Evolutionary conservation across 1,140 invertebrate genomes (phyloP).

Genomic region (Nasonia giraulti): DNA sequence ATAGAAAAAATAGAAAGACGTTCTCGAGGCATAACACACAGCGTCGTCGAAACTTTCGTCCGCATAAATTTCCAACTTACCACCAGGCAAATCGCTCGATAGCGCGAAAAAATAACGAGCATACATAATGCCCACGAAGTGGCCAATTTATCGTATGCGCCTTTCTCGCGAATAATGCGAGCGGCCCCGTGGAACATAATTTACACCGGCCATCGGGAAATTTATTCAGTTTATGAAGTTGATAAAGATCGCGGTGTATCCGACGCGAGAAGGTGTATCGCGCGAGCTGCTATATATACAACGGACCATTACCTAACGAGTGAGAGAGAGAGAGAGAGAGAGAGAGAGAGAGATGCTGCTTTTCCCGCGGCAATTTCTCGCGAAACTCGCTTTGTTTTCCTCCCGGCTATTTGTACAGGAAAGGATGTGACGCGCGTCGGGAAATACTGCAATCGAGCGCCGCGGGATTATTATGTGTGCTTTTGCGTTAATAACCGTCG

Average conservation of each 20-base stretch:
- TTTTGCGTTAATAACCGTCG: too few species aligned
- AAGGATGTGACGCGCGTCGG: too few species aligned
- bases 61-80: background rate
- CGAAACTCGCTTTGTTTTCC: background rate
- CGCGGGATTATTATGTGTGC: too few species aligned
- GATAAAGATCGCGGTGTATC: conserved; percentile 35
- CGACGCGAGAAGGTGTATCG: conserved; percentile 23
- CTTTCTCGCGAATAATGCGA: background rate
- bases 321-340: too few species aligned
- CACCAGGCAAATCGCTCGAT: background rate
- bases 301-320: conserved; percentile 24
- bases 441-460: too few species aligned
- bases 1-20: too few species aligned
- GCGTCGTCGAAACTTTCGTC: background rate
- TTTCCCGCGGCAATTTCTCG: background rate
- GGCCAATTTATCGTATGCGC: conserved; percentile 15
- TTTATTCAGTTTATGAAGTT: conserved; percentile 40
- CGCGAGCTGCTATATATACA: background rate
- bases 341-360: background rate
- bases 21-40: background rate
- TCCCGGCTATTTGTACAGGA: background rate
- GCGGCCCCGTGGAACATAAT: background rate
- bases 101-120: background rate
- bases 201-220: background rate
- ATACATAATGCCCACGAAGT: background rate